Evolutionary conservation across 2,113 vertebrate genomes (phyloP), one percentile per base, ranked within the genome.

Genomic region (Calidris pugnax): DNA sequence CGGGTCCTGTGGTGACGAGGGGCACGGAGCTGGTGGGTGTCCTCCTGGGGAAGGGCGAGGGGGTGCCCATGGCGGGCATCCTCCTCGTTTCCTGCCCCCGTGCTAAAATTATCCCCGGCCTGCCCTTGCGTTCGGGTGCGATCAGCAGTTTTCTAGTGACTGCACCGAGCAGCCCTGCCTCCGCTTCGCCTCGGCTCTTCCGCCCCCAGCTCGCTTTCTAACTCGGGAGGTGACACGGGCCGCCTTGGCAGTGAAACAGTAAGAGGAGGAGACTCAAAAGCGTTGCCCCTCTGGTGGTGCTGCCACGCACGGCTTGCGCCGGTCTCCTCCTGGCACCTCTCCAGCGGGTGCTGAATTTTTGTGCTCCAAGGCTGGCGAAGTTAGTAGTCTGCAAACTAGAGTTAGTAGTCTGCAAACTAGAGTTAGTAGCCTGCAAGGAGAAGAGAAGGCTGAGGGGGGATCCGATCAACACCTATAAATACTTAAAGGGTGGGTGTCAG

Each of bases 111-210:
- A 76, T 77, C 93, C 73, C 47, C 45, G 27, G 41, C 91, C 90
- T 72, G 45, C 57, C 48, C 45, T 28, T 30, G 21, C 59, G 81
- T 74, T 64, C 18, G 56, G 50, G 51, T 60, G 37, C 35, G 18
- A n/a, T 23, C 89, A 92, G 62, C 91, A 91, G 75, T 92, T 95
- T 90, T 80, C 89, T 92, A 73, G 78, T 59, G 63, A 69, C 69
- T 51, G 81, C 37, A 21, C 8, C 55, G 69, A 89, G 89, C 71
- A 53, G 45, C 45, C 43, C 2, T 51, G 14, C 80, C 73, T 72
- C 85, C 68, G 55, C 88, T 84, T 80, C 88, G 62, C 87, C 66
- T 84, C n/a, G 2, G 57, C 62, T 85, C 51, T 48, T 81, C 93
- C 12, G 0, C 86, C 90, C 74, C 69, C 78, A 76, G 43, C 55